Conservation (phyloP, 2,113 vertebrate genomes). For the Campylomormyrus tamandua region DNA sequence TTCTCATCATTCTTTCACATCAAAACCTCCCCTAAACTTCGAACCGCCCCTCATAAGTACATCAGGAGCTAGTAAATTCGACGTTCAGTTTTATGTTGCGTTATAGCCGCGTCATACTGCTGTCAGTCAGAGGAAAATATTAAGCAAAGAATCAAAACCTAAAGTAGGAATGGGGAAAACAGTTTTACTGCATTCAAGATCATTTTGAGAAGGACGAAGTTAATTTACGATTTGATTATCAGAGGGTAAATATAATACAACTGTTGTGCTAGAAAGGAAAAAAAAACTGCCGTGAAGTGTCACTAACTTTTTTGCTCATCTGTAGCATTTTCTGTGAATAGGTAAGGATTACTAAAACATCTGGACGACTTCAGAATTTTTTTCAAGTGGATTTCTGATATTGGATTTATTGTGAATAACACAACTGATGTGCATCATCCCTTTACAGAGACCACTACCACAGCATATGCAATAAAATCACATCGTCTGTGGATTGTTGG, state of each 20-base stretch:
- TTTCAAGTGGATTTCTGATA: constrained; percentile 47
- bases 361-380: constrained; percentile 20
- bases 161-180: neutral
- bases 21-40: constrained; percentile 36
- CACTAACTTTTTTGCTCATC: constrained; percentile 20
- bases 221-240: neutral
- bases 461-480: neutral
- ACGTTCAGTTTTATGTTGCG: constrained; percentile 33
- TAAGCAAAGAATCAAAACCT: neutral
- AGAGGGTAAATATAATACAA: neutral
- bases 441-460: constrained; percentile 10
- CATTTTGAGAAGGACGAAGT: constrained; percentile 23
- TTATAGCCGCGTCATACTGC: constrained; percentile 31
- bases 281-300: neutral
- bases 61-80: constrained; percentile 39
- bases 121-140: constrained; percentile 24
- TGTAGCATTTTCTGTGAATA: constrained; percentile 29
- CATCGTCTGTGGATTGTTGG: constrained; percentile 44
- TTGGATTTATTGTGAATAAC: constrained; percentile 56
- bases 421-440: constrained; percentile 3
- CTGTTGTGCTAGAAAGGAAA: neutral
- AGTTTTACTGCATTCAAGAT: constrained; percentile 32
- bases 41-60: constrained; percentile 42
- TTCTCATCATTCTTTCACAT: constrained; percentile 32
- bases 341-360: constrained; percentile 32